phyloP scores from a whole-genome alignment of 1,140 invertebrate species.

The Hormaphis cornu region DNA sequence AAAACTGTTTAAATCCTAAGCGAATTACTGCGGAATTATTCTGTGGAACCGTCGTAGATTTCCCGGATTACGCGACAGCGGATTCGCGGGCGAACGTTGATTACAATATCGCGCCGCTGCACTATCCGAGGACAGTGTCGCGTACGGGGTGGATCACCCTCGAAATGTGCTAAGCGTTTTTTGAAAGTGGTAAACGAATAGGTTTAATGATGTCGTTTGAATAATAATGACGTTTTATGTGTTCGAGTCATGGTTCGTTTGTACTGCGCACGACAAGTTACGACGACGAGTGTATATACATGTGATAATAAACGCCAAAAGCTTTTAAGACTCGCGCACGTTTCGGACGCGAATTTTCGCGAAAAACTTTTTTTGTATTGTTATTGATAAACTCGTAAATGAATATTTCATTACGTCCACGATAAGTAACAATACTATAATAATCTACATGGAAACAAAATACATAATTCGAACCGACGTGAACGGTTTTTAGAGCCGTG shows the following conservation, averaged over 20 bases:
- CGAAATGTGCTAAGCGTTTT: neutral
- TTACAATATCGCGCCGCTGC: neutral
- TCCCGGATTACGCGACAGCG: neutral
- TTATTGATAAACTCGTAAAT: too few relatives aligned
- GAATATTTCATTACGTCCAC: too few relatives aligned
- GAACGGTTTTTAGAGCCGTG: too few relatives aligned
- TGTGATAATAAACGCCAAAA: conserved; percentile 13
- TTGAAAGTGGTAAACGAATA: neutral
- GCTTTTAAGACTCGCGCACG: neutral
- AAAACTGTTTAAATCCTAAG: too few relatives aligned
- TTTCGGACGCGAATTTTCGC: neutral
- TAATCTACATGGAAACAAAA: too few relatives aligned
- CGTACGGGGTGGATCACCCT: neutral
- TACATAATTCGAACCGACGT: too few relatives aligned
- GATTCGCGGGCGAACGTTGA: neutral
- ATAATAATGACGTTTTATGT: conserved; percentile 5
- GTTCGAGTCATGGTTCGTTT: neutral
- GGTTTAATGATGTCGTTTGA: conserved; percentile 16
- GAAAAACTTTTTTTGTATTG: too few relatives aligned
- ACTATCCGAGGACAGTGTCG: neutral
- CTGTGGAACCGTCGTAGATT: neutral
- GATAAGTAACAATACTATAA: too few relatives aligned
- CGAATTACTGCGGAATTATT: neutral
- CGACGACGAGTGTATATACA: too few relatives aligned
- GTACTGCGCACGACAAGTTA: neutral